Evolutionary conservation across 2,888 invertebrate genomes (phyloP), one percentile per base, ranked within the genome.

Genomic region (Acronicta alni): DNA sequence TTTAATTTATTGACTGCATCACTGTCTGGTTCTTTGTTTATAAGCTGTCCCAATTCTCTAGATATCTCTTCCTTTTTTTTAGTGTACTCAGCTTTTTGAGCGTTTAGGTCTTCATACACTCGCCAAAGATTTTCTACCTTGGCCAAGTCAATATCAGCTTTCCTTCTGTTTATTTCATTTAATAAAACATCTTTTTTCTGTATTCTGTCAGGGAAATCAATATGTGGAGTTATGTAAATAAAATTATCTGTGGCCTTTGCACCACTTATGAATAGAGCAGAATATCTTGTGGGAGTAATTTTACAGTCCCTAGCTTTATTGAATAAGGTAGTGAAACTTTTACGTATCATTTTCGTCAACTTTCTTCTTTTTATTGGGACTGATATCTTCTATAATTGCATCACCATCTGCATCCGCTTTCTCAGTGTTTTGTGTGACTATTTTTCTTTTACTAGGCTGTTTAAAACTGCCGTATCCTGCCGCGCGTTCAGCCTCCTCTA

Each of bases 401-500:
- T 89, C 89, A 67, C 88, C 88, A 70, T 94, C 94, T 60, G 83
- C 73, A 61, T 95, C 93, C 14, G 79, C 78, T 67, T 91, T 91
- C 38, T 85, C 88, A 47, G 81, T 83, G 66, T 88, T 89, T 84
- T 97, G 96, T 0, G 97, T 97, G 77, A 95, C 95, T 57, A 98
- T 96, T 85, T 96, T 96, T 49, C 98, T 95, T 86, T 97, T 97
- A 63, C 93, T 91, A 0, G 98, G 96, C 54, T 95, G 86, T 69
- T 96, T 93, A 86, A 96, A 99, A 76, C 93, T 98, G 12, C 98
- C 98, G 76, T 96, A 95, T 0, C 99, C 98, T 14, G 98, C 98
- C 0, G 99, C 99, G 72, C 97, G 95, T 86, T 99, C 98, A 0
- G 99, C 98, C 76, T 99, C 99, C 84, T 98, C 98, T 65, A 98